These are phyloP conservation scores for Acipenser oxyrinchus DNA, from an alignment of 2,797 vertebrate species.

Conservation along the genomic window DNA sequence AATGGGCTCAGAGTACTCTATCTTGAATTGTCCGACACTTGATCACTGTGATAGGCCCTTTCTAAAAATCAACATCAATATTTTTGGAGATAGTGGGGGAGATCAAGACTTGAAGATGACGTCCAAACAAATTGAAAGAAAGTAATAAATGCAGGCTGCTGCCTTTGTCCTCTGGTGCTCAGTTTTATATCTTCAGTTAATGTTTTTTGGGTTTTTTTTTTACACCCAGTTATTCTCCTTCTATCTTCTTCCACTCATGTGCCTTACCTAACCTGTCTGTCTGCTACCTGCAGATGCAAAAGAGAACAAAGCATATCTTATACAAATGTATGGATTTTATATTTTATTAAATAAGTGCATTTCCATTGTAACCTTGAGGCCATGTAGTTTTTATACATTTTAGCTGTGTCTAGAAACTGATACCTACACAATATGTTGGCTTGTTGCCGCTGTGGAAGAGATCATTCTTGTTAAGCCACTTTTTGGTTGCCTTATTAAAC, in stretches of 20 bases:
- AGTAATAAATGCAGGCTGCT: neutral
- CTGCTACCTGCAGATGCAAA: constrained; percentile 14
- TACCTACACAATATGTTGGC: neutral
- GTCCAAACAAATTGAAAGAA: too few relatives aligned
- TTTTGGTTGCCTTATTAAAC: too few relatives aligned
- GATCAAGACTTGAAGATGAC: too few relatives aligned
- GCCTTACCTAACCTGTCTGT: constrained; percentile 14
- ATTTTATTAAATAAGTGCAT: constrained; percentile 21
- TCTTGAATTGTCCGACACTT: too few relatives aligned
- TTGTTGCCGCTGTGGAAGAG: too few relatives aligned
- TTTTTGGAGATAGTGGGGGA: neutral
- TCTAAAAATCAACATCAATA: neutral
- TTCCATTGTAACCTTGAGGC: constrained; percentile 2
- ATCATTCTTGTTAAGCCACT: too few relatives aligned
- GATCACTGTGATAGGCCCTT: too few relatives aligned
- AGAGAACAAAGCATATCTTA: constrained; percentile 9
- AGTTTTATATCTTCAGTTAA: neutral
- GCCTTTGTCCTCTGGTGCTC: neutral
- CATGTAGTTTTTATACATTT: neutral
- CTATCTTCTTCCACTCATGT: constrained; percentile 9
- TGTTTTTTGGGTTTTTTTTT: constrained; percentile 1
- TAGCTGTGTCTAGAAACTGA: neutral
- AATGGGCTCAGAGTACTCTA: too few relatives aligned
- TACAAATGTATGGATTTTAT: constrained; percentile 15
- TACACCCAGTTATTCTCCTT: neutral